These are phyloP conservation scores for Agriopis leucophaearia DNA, from an alignment of 2,888 invertebrate genomes.

Conservation along the genomic window DNA sequence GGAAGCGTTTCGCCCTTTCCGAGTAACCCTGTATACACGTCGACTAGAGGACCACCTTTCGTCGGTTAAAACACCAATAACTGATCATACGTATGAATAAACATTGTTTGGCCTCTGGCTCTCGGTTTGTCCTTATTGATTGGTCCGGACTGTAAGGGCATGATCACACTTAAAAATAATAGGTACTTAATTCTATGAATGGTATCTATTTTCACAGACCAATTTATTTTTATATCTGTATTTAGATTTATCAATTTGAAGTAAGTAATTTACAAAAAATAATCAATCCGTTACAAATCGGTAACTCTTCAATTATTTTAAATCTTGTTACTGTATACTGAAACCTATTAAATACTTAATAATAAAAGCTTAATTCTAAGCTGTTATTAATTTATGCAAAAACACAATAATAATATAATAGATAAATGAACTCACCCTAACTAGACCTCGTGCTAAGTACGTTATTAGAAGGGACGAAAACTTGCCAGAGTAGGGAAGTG, in stretches of 20 bases:
- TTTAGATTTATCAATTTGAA: background rate
- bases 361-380: too few relatives aligned
- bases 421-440: constrained; percentile 22
- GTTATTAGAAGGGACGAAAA: constrained; percentile 48
- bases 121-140: constrained; percentile 69
- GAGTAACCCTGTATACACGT: too few relatives aligned
- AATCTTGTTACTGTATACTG: too few relatives aligned
- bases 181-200: too few relatives aligned
- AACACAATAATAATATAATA: too few relatives aligned
- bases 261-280: background rate
- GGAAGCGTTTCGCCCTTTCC: too few relatives aligned
- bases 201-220: too few relatives aligned
- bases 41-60: too few relatives aligned
- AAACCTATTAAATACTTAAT: too few relatives aligned
- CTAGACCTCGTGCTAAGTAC: constrained; percentile 35
- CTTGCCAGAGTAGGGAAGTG: constrained; percentile 45
- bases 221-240: constrained; percentile 3
- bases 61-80: constrained; percentile 35
- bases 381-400: too few relatives aligned
- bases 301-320: too few relatives aligned
- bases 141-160: constrained; percentile 49
- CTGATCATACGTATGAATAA: constrained; percentile 40
- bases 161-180: constrained; percentile 12
- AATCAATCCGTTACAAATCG: background rate
- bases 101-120: constrained; percentile 60